A percentile compares a stretch with the other conserved stretches of the same genome.
These are phyloP conservation scores for Drosophila seclusa DNA, from an alignment of 2,888 invertebrate genomes.

Conservation along the genomic window DNA sequence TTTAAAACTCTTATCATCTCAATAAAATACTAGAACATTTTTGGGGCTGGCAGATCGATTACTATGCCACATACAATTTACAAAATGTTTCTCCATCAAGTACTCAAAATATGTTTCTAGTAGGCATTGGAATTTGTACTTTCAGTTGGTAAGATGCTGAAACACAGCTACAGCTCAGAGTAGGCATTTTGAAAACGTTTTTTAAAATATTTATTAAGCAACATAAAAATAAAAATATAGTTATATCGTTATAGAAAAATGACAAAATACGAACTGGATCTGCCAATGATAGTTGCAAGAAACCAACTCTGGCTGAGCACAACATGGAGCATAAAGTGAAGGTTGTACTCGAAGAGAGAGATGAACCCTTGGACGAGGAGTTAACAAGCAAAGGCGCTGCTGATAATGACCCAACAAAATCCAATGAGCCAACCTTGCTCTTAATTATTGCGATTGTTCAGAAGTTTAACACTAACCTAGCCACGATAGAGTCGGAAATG, in stretches of 20 bases:
- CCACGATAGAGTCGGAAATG: not conserved
- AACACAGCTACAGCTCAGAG: not conserved
- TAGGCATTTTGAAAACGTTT: not conserved
- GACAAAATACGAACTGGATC: not conserved
- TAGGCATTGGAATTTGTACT: not conserved
- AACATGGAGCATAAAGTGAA: not conserved
- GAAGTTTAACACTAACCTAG: fast-evolving
- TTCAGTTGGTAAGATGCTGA: not conserved
- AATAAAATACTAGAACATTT: not conserved
- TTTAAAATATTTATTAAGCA: not conserved
- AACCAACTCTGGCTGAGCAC: not conserved
- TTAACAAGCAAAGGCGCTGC: fast-evolving
- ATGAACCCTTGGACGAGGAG: not conserved
- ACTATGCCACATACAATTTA: fast-evolving
- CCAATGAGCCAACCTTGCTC: not conserved
- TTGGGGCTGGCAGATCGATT: not conserved
- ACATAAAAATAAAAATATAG: not conserved
- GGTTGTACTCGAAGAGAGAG: not conserved
- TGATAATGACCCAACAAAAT: not conserved
- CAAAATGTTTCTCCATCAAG: not conserved
- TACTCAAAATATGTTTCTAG: not conserved
- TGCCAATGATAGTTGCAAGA: not conserved
- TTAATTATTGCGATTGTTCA: too few relatives aligned
- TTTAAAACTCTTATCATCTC: not conserved
- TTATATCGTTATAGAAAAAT: not conserved